A percentile compares a stretch with the other conserved stretches of the same genome.
These are phyloP conservation scores for Acrossocheilus wenchowensis DNA, from an alignment of 2,797 vertebrate genomes.

Conservation along the genomic window DNA sequence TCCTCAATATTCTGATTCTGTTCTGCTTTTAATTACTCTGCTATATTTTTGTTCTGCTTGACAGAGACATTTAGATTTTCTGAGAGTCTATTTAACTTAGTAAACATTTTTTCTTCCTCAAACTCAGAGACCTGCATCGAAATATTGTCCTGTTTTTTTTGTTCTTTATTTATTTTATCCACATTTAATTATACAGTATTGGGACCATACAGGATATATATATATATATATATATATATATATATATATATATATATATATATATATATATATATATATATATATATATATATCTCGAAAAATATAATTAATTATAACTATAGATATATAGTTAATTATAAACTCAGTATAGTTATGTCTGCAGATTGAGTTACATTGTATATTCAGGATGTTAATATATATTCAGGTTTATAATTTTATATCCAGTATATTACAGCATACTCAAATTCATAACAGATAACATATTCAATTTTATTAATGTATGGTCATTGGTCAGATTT, in stretches of 20 bases:
- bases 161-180: background rate
- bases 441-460: background rate
- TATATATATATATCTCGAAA: background rate
- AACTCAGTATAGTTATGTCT: too few relatives aligned
- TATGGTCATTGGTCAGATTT: background rate
- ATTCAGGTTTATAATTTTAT: background rate
- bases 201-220: background rate
- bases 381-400: too few relatives aligned
- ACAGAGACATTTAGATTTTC: background rate
- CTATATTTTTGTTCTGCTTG: background rate
- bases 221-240: background rate
- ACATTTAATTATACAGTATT: background rate
- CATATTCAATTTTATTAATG: background rate
- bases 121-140: background rate
- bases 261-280: background rate
- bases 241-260: background rate
- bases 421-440: background rate
- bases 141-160: background rate
- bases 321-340: too few relatives aligned
- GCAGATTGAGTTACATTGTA: too few relatives aligned
- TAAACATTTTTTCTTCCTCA: background rate
- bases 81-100: background rate
- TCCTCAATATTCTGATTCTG: background rate
- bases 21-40: constrained; percentile 6
- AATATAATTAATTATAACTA: background rate